These are phyloP conservation scores for Zaprionus lineosus DNA, from an alignment of 2,888 invertebrate species.

Conservation along the genomic window DNA sequence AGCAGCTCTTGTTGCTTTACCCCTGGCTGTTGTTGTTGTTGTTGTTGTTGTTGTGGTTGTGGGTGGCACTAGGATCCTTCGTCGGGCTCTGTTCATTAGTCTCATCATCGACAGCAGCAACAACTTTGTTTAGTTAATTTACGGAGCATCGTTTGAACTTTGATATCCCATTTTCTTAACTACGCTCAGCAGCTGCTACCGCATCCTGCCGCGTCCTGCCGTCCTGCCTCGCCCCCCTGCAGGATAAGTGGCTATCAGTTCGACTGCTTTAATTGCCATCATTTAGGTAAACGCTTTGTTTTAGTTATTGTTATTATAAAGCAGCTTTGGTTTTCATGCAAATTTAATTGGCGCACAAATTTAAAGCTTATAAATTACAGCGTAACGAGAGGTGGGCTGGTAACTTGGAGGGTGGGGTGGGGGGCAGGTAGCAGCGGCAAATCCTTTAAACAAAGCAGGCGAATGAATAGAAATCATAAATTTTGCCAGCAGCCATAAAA, in stretches of 20 bases:
- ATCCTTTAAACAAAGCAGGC: slow-evolving; percentile 70
- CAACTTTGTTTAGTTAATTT: slow-evolving; percentile 68
- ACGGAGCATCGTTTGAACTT: slow-evolving; percentile 70
- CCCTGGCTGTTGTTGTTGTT: slow-evolving; percentile 8
- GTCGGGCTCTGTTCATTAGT: slow-evolving; percentile 69
- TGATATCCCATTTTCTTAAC: slow-evolving; percentile 59
- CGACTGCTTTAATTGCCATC: slow-evolving; percentile 67
- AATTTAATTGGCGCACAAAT: slow-evolving; percentile 58
- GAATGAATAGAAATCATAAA: slow-evolving; percentile 71
- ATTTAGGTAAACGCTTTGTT: slow-evolving; percentile 48
- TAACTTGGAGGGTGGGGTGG: too few relatives aligned
- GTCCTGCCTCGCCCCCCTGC: slow-evolving; percentile 1
- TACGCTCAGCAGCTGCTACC: slow-evolving; percentile 42
- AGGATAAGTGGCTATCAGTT: background rate
- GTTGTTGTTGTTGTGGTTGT: slow-evolving; percentile 15
- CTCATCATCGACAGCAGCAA: slow-evolving; percentile 37
- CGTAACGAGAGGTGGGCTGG: slow-evolving; percentile 27
- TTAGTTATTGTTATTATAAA: slow-evolving; percentile 29
- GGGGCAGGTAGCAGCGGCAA: slow-evolving; percentile 56
- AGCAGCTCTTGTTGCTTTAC: too few relatives aligned
- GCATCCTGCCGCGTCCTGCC: slow-evolving; percentile 3
- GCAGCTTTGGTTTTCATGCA: slow-evolving; percentile 49
- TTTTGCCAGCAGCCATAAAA: slow-evolving; percentile 75
- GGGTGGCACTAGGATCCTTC: slow-evolving; percentile 9
- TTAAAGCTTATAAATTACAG: slow-evolving; percentile 64